Percentiles rank a stretch among this genome's conserved stretches.
Conservation (phyloP, 2,888 invertebrate genomes). For the Latrodectus elegans region DNA sequence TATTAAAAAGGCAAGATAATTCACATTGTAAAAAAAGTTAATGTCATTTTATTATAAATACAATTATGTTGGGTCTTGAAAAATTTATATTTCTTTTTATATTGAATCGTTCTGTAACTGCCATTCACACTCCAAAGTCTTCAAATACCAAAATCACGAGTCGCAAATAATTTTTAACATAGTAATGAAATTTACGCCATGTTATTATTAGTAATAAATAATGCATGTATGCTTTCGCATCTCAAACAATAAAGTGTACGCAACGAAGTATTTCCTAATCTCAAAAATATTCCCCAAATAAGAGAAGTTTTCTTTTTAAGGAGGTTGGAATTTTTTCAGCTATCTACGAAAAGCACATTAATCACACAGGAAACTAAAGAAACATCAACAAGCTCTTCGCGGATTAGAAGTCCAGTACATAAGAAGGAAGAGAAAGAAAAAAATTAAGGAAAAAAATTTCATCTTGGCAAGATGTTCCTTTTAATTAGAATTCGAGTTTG, state of each 20-base stretch:
- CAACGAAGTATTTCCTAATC: not conserved
- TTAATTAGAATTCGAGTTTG: conserved; percentile 69
- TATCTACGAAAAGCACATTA: conserved; percentile 39
- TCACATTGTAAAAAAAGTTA: too few species aligned
- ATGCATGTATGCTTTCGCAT: not conserved
- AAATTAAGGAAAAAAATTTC: conserved; percentile 28
- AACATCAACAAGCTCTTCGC: conserved; percentile 67
- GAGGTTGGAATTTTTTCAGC: not conserved
- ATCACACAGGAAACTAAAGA: conserved; percentile 55
- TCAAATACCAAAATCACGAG: too few species aligned
- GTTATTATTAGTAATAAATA: not conserved
- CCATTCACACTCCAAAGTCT: too few species aligned
- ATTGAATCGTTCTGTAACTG: too few species aligned
- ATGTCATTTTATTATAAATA: too few species aligned
- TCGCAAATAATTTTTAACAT: too few species aligned
- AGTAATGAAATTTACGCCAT: too few species aligned
- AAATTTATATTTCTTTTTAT: too few species aligned
- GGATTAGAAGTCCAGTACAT: conserved; percentile 62
- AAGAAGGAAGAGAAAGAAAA: conserved; percentile 37
- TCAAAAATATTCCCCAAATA: not conserved
- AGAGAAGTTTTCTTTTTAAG: not conserved
- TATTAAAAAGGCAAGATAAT: too few species aligned
- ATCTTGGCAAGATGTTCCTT: conserved; percentile 60
- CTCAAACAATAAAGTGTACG: not conserved
- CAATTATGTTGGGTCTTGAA: too few species aligned